These are phyloP conservation scores for Halcyon chelicuti DNA, from an alignment of 2,797 vertebrate species.

Conservation along the genomic window DNA sequence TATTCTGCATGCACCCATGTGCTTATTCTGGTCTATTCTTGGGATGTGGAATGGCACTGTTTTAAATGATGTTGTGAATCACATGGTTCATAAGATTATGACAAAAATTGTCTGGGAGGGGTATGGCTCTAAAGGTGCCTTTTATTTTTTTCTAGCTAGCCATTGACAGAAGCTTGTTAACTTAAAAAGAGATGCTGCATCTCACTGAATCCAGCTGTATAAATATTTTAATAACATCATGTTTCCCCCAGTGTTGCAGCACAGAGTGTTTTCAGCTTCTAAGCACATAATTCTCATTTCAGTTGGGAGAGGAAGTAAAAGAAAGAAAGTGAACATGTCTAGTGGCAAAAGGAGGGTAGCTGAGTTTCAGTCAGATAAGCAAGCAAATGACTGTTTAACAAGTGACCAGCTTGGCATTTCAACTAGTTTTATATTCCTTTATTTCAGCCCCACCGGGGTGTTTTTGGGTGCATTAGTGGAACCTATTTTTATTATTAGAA, in stretches of 20 bases:
- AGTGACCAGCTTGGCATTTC: conserved; percentile 39
- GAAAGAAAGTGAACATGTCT: not conserved
- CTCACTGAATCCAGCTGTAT: conserved; percentile 41
- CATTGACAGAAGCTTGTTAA: conserved; percentile 49
- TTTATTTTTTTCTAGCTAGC: not conserved
- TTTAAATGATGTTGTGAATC: conserved; percentile 31
- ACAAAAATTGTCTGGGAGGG: not conserved
- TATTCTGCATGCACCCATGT: not conserved
- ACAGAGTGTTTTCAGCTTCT: conserved; percentile 1
- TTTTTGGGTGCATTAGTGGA: conserved; percentile 31
- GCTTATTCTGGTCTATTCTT: not conserved
- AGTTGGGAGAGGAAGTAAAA: not conserved
- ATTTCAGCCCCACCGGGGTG: conserved; percentile 27
- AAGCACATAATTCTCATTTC: conserved; percentile 12
- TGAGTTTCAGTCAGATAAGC: not conserved
- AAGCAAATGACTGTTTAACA: conserved; percentile 49
- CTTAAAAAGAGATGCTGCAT: conserved; percentile 52
- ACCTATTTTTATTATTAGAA: conserved; percentile 31
- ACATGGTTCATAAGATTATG: not conserved
- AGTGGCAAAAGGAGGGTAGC: not conserved
- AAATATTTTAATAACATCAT: conserved; percentile 68
- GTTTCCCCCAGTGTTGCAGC: conserved; percentile 24
- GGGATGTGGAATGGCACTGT: not conserved
- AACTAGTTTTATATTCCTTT: conserved; percentile 59
- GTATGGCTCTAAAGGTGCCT: not conserved